Conservation (phyloP, 1,140 invertebrate genomes). For the Atta cephalotes region DNA sequence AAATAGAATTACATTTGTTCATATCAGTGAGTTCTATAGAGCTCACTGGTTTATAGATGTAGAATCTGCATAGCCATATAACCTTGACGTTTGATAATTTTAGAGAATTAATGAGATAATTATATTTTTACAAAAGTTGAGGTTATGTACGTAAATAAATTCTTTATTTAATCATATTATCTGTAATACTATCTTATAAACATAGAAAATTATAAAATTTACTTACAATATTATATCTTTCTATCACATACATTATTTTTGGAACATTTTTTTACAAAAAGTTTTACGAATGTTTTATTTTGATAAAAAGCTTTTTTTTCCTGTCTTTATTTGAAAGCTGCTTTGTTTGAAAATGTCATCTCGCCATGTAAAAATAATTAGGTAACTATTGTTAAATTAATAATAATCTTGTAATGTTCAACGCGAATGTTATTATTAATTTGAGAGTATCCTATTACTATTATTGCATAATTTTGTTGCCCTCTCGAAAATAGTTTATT, state of each 20-base stretch:
- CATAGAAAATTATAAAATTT: not conserved
- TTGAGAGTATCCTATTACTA: not conserved
- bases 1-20: constrained; percentile 16
- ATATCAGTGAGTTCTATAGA: too few relatives aligned
- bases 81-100: constrained; percentile 9
- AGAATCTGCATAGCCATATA: not conserved
- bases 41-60: too few relatives aligned
- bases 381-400: not conserved
- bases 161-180: not conserved
- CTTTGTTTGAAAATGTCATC: not conserved
- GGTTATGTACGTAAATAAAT: constrained; percentile 10
- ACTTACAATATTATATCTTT: not conserved
- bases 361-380: not conserved
- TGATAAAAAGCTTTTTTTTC: not conserved
- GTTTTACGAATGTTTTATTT: not conserved
- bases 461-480: not conserved
- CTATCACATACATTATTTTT: not conserved
- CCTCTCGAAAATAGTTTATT: not conserved
- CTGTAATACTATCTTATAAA: not conserved
- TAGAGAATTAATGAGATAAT: constrained; percentile 1
- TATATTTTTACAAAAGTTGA: not conserved
- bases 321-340: too few relatives aligned
- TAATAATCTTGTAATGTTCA: not conserved
- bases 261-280: constrained; percentile 3
- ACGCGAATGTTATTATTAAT: not conserved